phyloP scores from a whole-genome alignment of 2,888 invertebrate species.

The Choristoneura rosaceana region DNA sequence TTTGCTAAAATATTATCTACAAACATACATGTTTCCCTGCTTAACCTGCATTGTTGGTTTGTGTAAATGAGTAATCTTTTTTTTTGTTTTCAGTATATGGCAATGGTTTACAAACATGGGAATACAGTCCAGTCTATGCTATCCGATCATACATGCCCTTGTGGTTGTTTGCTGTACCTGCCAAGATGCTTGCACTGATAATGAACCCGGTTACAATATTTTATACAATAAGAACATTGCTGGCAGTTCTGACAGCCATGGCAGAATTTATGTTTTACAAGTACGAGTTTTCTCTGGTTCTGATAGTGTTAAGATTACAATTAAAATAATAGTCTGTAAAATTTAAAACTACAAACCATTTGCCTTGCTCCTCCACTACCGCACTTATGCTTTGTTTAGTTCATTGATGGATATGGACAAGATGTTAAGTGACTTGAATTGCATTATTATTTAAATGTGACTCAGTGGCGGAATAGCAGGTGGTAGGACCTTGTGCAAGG shows the following conservation, averaged over 20 bases:
- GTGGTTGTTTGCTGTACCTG: constrained; percentile 94
- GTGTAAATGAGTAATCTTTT: background rate
- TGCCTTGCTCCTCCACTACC: too few relatives aligned
- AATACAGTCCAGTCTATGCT: constrained; percentile 98
- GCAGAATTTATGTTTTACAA: constrained; percentile 97
- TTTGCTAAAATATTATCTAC: too few relatives aligned
- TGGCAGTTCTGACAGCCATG: constrained; percentile 92
- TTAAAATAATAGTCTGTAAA: background rate
- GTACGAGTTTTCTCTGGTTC: constrained; percentile 83
- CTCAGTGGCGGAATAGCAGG: too few relatives aligned
- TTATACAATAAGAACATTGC: constrained; percentile 92
- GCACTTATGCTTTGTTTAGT: too few relatives aligned
- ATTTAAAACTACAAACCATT: too few relatives aligned
- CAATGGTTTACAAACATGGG: constrained; percentile 99
- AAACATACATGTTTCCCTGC: too few relatives aligned
- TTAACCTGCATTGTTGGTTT: background rate
- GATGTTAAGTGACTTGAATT: too few relatives aligned
- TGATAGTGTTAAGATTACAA: background rate
- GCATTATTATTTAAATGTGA: too few relatives aligned
- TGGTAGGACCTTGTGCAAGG: too few relatives aligned
- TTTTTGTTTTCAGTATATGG: constrained; percentile 90
- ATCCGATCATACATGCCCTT: constrained; percentile 98
- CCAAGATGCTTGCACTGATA: constrained; percentile 91
- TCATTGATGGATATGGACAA: too few relatives aligned
- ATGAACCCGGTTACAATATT: constrained; percentile 94